These are phyloP conservation scores for Chloropsis cyanopogon DNA, from an alignment of 2,113 vertebrate genomes.

Conservation along the genomic window DNA sequence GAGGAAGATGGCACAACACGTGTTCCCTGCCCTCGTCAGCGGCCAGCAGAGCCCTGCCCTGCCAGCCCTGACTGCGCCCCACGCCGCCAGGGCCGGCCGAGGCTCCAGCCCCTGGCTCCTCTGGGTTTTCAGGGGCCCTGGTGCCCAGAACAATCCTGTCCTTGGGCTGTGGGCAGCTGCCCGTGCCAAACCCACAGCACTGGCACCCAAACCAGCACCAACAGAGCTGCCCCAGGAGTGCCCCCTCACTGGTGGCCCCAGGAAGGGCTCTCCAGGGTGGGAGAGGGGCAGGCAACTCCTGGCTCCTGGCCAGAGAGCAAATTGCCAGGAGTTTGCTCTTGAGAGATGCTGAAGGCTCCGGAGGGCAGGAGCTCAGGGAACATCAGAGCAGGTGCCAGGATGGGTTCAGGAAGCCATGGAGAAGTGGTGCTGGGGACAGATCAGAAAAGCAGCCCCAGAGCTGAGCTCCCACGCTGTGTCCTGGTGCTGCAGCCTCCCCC, in stretches of 20 bases:
- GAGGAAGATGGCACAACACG: rapidly evolving
- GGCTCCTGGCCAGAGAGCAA: neutral
- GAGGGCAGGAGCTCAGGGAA: neutral
- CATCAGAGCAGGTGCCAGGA: neutral
- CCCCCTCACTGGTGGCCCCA: too few species aligned
- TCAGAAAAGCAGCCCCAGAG: neutral
- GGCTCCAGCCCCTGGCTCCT: rapidly evolving
- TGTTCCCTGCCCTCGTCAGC: neutral
- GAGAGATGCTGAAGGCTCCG: neutral
- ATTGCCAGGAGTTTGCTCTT: too few species aligned
- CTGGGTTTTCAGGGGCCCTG: neutral
- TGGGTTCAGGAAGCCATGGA: rapidly evolving
- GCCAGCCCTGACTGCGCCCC: neutral
- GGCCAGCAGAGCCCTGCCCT: neutral
- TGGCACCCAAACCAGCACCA: rapidly evolving
- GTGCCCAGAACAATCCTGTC: rapidly evolving
- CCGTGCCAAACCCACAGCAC: neutral
- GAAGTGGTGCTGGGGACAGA: neutral
- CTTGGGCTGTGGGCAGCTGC: rapidly evolving
- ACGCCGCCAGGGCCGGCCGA: neutral
- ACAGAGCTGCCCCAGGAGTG: rapidly evolving
- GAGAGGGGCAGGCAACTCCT: neutral
- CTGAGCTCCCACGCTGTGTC: rapidly evolving
- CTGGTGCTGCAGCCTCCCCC: neutral
- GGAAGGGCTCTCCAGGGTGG: neutral